Evolutionary conservation across 1,140 invertebrate genomes (phyloP), one percentile per base, ranked within the genome.

Genomic region (Asbolus verrucosus): DNA sequence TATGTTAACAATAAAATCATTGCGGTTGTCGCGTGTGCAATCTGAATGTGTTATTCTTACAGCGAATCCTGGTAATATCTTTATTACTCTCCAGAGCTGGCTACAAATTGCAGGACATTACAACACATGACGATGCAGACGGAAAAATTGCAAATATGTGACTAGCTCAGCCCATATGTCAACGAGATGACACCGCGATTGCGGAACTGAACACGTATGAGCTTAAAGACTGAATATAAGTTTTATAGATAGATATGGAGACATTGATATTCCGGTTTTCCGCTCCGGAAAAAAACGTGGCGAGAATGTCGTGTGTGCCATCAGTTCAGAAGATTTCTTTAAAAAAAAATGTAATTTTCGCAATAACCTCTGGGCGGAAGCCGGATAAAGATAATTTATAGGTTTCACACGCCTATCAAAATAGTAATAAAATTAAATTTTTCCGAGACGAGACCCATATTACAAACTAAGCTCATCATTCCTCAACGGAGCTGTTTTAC

Each of bases 71-170:
- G 67, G 73, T 74, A 74, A 74, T 74, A 74, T 72, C 73, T 74
- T 74, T 74, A 74, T 74, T 74, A 72, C 70, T 66, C 73, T 74
- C 70, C 27, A 39, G 70, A 74, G 73, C 65, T 60, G 70, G 59
- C 67, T 74, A 74, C 73, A 74, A 74, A 74, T 74, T 74, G 70
- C 67, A 65, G 67, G 66, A 61, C 70, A 74, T 74, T 74, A 74
- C 73, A 68, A 72, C 70, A 74, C 62, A 70, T 74, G 70, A 72
- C 70, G 70, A 65, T 72, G 70, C 69, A 72, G 73, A 74, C 73
- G 70, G 73, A 74, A 74, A 74, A 74, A 74, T 74, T 72, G 73
- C 73, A 72, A 72, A 74, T 74, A 74, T 74, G 73, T 74, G 73
- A 72, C 73, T 72, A 30, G 66, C 18, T 54, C 31, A 21, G 67